Evolutionary conservation across 2,113 vertebrate genomes (phyloP), one percentile per base, ranked within the genome.

Genomic region (Empidonax alnorum): DNA sequence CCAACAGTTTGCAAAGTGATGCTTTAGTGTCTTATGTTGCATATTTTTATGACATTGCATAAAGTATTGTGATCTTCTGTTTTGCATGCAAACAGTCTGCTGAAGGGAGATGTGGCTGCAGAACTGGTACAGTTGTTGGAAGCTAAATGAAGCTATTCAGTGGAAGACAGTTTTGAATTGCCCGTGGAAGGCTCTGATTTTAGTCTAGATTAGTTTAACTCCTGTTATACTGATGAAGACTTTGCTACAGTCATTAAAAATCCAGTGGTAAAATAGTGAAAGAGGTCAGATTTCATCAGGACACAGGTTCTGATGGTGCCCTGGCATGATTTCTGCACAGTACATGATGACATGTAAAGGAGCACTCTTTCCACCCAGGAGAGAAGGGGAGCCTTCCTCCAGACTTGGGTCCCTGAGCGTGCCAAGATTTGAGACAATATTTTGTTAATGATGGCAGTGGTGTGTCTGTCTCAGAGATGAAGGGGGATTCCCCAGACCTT

Each of bases 1-100:
- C 35, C 84, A 91, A 46, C 41, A 61, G 47, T 87, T 93, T 84
- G 55, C 33, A 66, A 66, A 74, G 28, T 41, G 59, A 37, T 89
- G 28, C n/a, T 87, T 66, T 58, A 41, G 22, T 69, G 55, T 63
- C 28, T 87, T 65, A 25, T 41, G 17, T 37, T 56, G 22, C 8
- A 2, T 74, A 28, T 62, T 81, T 93, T 87, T 71, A 66, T 56
- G 69, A 84, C 21, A 7, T 74, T 77, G 31, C 65, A 24, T 31
- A 31, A 63, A 50, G 7, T 35, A 53, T 37, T 67, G 61, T 59
- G 47, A 55, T 84, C n/a, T 63, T 63, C n/a, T 67, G 61, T 39
- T 91, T 66, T 74, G 66, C 66, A 46, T 59, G 39, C 33, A 67
- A 74, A 53, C 42, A 42, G 10, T 75, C 46, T 77, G 50, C 53